Base-by-base conservation (phyloP, 2,113 vertebrate genomes). In the Microtus oregoni region DNA sequence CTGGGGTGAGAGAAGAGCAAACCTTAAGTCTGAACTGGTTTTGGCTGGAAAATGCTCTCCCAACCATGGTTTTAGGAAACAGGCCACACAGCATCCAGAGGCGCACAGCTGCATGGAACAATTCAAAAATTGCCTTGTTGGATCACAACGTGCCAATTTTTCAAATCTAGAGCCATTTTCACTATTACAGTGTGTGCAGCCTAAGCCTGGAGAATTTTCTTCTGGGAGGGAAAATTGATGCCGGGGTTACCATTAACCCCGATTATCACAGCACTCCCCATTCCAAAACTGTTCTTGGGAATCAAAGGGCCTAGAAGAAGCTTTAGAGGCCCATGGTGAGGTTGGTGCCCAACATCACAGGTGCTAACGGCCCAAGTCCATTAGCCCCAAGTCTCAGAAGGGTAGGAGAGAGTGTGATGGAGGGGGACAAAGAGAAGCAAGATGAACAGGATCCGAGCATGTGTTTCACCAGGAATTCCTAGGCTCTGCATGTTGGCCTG, bases 51-150 rank as follows among this genome's bases (percentile, higher is more conserved):
- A 96, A 52, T 44, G 93, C 93, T 97, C 90, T 81, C 91, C 22
- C 68, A 13, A 41, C 93, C 14, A 20, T 44, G n/a, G 90, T 67
- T 96, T 91, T 96, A 95, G 96, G 97, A 98, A 94, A 47, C 97
- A 58, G 95, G 93, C 72, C n/a, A 93, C 94, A 50, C 73, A 63
- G 63, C 90, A 58, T 65, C 97, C 89, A 52, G 86, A 96, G 96
- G 97, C 0, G 28, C 97, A 94, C 98, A 98, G 98, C 98, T 98
- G 98, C 97, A 92, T 2, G 89, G 97, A 98, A 98, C 98, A 97
- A 98, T 98, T 98, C 98, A 96, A 77, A 98, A 97, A 98, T 98
- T 98, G 98, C 98, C 98, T 98, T 98, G 98, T 98, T 98, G 98
- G 98, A 81, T 97, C 91, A 89, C 98, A 98, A 90, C 94, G 94